A percentile compares a stretch with the other conserved stretches of the same genome.
phyloP scores from a whole-genome alignment of 2,797 vertebrate genomes.

The Eulemur albifrons region DNA sequence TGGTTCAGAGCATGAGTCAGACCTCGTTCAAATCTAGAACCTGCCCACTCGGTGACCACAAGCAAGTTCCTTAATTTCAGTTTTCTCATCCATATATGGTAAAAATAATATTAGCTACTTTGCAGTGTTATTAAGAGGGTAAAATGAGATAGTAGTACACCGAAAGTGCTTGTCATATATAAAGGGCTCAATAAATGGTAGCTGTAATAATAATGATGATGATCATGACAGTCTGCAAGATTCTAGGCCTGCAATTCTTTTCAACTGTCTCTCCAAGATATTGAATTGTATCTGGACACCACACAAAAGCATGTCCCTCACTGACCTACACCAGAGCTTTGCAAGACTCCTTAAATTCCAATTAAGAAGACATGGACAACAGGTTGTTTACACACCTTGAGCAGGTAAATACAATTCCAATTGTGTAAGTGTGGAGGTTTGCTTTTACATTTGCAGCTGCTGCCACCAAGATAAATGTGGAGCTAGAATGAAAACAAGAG shows the following conservation, averaged over 20 bases:
- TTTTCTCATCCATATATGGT: neutral
- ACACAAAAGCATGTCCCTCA: neutral
- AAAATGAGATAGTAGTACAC: neutral
- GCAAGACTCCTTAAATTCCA: neutral
- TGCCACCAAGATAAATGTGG: slow-evolving; percentile 19
- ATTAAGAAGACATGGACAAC: neutral
- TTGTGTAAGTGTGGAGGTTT: neutral
- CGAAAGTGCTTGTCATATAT: neutral
- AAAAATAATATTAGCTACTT: neutral
- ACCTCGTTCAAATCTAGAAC: neutral
- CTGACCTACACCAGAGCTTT: neutral
- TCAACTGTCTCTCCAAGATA: neutral
- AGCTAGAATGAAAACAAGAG: neutral
- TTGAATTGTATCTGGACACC: neutral
- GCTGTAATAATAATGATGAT: neutral
- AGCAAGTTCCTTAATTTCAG: neutral
- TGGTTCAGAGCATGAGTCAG: neutral
- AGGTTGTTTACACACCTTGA: neutral
- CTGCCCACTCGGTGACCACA: neutral
- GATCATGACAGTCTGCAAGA: neutral
- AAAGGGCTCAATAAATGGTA: neutral
- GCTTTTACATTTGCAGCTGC: slow-evolving; percentile 1
- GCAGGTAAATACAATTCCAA: neutral
- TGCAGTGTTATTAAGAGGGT: neutral
- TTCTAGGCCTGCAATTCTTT: neutral